Base-by-base conservation (phyloP, 2,797 vertebrate genomes). In the Enteromius afrohamiltoni region DNA sequence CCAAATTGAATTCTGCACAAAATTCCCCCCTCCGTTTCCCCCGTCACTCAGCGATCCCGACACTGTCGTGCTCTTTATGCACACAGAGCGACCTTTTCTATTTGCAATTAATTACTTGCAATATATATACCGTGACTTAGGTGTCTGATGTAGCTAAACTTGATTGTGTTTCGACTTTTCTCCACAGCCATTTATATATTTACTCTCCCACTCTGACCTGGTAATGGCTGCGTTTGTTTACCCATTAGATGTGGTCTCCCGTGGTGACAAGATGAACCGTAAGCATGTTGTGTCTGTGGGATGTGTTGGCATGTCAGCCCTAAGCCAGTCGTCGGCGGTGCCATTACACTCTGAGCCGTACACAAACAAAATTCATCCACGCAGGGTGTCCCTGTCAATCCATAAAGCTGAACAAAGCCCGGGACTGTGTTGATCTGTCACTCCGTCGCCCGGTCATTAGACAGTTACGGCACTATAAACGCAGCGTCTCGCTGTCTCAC, bases 171-270 rank as follows among this genome's bases (percentile, higher is more conserved):
- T 53, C n/a, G 47, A 16, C 51, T 73, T 62, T 77, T 77, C 51
- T 49, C 13, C 8, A 11, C 37, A 37, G 55, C 65, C 68, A 64
- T 83, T 80, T 76, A 58, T 79, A 69, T 83, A 68, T 87, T 68
- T 73, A 49, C 65, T 82, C 49, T 51, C 84, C 21, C 29, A n/a
- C 58, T 68, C 42, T 64, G 80, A 73, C 84, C 75, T 85, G 71
- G 67, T 86, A 86, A 81, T 86, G 83, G 67, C 55, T 70, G 68
- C 45, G 65, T 86, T 85, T 88, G 87, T 85, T 88, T 88, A 88
- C 53, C 84, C 70, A 80, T 85, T 88, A 83, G 29, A 76, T 58
- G 60, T 65, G 29, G 19, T 83, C 74, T 82, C 82, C 75, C 10
- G 23, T 80, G 73, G 85, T n/a, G 77, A 80, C 71, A 53, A 75